A percentile compares a stretch with the other conserved stretches of the same genome.
These are phyloP conservation scores for Drosophila seguyi DNA, from an alignment of 1,140 invertebrate genomes.

Conservation along the genomic window DNA sequence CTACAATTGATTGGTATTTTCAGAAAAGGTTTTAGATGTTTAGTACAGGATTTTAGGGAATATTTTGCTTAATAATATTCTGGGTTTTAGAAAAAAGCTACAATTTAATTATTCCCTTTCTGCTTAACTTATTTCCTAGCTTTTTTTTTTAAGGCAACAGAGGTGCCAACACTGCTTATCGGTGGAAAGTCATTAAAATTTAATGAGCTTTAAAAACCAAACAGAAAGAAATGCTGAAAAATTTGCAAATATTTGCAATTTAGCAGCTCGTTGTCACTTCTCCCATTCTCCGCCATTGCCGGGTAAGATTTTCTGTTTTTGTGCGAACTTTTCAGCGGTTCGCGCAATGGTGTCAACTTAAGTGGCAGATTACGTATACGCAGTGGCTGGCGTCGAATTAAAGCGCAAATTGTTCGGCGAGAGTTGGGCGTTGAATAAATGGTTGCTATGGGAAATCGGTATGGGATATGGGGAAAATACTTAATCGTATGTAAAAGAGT, in stretches of 20 bases:
- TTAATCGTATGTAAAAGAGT: conserved; percentile 41
- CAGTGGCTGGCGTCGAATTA: conserved; percentile 25
- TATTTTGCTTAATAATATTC: neutral
- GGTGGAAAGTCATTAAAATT: conserved; percentile 62
- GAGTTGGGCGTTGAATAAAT: conserved; percentile 39
- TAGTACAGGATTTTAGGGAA: rapidly evolving
- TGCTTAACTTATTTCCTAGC: neutral
- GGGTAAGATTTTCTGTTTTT: conserved; percentile 6
- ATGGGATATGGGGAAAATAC: conserved; percentile 28
- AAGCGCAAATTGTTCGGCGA: conserved; percentile 26
- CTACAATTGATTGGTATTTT: no score
- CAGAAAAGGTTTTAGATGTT: neutral
- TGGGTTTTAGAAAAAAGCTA: rapidly evolving
- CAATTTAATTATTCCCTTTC: neutral
- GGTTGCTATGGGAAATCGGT: conserved; percentile 41
- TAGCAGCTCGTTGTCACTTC: conserved; percentile 45
- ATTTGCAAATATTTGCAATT: conserved; percentile 68
- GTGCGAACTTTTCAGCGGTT: conserved; percentile 25
- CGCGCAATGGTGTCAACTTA: conserved; percentile 46
- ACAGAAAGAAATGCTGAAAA: conserved; percentile 59
- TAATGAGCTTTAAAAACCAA: conserved; percentile 62
- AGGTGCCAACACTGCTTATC: conserved; percentile 8
- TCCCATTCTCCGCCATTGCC: neutral
- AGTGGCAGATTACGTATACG: conserved; percentile 58
- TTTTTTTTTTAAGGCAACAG: no score